phyloP scores from a whole-genome alignment of 92 coral and sea anemone species.

The Paragorgia papillata region DNA sequence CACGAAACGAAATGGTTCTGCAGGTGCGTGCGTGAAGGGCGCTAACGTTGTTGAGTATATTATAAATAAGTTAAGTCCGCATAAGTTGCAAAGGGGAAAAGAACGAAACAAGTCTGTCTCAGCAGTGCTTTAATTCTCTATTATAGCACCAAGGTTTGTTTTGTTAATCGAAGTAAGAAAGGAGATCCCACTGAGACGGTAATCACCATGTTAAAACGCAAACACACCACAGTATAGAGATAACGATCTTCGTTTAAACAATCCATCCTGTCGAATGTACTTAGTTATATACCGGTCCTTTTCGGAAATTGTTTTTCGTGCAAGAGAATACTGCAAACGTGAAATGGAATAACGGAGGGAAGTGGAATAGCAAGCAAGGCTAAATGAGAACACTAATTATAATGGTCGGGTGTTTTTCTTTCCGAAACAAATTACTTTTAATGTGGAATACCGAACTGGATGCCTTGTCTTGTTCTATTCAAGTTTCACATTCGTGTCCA shows the following conservation, averaged over 20 bases:
- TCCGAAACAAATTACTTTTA: too few relatives aligned
- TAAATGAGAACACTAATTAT: too few relatives aligned
- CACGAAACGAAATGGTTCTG: slow-evolving; percentile 83
- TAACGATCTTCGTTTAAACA: not conserved
- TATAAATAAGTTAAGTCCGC: not conserved
- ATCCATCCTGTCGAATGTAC: too few relatives aligned
- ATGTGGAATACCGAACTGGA: too few relatives aligned
- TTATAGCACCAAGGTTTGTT: slow-evolving; percentile 32
- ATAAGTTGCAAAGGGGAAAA: not conserved
- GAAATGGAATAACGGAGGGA: too few relatives aligned
- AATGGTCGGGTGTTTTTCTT: too few relatives aligned
- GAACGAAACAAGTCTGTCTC: not conserved
- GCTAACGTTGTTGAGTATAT: not conserved
- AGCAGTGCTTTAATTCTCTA: slow-evolving; percentile 25
- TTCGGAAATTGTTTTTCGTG: too few relatives aligned
- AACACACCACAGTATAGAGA: not conserved
- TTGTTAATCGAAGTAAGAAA: slow-evolving; percentile 43
- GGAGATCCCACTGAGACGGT: slow-evolving; percentile 42
- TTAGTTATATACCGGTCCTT: too few relatives aligned
- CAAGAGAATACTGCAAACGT: too few relatives aligned
- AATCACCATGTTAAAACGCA: slow-evolving; percentile 34
- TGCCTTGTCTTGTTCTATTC: too few relatives aligned
- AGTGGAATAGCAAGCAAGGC: too few relatives aligned
- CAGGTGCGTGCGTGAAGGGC: slow-evolving; percentile 23
- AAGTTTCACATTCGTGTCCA: too few relatives aligned